phyloP scores from a whole-genome alignment of 2,888 invertebrate species.

The Drosophila barbarae region DNA sequence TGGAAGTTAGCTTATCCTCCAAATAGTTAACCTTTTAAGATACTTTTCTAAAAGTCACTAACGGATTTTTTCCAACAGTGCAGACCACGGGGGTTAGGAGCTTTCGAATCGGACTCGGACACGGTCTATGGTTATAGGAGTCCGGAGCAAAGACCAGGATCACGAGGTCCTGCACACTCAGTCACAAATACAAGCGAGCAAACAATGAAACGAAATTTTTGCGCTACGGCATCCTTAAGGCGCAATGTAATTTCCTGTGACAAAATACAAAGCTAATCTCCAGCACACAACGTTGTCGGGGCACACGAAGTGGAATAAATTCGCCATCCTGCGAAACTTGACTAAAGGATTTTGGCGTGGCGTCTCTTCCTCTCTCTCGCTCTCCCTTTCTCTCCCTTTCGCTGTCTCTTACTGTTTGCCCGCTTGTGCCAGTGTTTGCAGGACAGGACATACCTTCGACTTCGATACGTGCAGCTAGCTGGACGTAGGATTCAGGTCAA shows the following conservation, averaged over 20 bases:
- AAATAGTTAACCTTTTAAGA: not conserved
- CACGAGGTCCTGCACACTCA: constrained; percentile 28
- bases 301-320: constrained; percentile 33
- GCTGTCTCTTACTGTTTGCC: not conserved
- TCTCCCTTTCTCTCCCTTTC: not conserved
- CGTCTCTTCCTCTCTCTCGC: not conserved
- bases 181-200: constrained; percentile 39
- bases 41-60: not conserved
- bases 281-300: constrained; percentile 38
- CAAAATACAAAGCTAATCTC: constrained; percentile 76
- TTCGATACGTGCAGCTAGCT: constrained; percentile 63
- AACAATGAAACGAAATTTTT: constrained; percentile 73
- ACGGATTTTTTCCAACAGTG: constrained; percentile 6
- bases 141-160: constrained; percentile 13
- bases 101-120: constrained; percentile 15
- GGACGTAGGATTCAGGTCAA: constrained; percentile 34
- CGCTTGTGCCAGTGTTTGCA: constrained; percentile 19
- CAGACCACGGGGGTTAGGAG: not conserved
- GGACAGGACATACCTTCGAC: constrained; percentile 38
- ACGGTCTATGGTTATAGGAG: constrained; percentile 5
- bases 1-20: too few relatives aligned
- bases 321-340: constrained; percentile 53
- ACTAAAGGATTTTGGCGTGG: constrained; percentile 59
- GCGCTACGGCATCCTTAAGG: constrained; percentile 63
- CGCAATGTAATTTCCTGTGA: constrained; percentile 76